Evolutionary conservation across 2,888 invertebrate genomes (phyloP), one percentile per base, ranked within the genome.

Genomic region (Lithosia quadra): DNA sequence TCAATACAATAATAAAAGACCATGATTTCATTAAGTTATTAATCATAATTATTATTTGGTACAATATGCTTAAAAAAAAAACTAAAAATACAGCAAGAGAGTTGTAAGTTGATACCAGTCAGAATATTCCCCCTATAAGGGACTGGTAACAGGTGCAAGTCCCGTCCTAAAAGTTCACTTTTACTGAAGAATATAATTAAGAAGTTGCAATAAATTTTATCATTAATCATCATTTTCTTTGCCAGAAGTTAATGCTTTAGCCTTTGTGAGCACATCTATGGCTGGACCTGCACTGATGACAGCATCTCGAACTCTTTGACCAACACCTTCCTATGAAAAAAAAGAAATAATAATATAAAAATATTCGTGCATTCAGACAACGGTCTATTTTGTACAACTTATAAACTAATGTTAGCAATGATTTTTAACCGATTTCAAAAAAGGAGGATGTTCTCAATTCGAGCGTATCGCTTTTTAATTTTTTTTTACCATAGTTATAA

Each of bases 281-380:
- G 86, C 85, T 18, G 85, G 85, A 1, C 77, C 83, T 5, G 85
- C 85, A 36, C 80, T 85, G 64, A 84, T 84, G 24, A 85, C 73
- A 0, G 85, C 81, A 43, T 87, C 84, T 8, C 87, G 76, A 0
- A 86, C 70, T 21, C 83, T 75, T 65, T 86, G 86, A 0, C 87
- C 87, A 5, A 84, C 63, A 0, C 81, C 79, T 72, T 87, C 88
- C 87, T 88, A 76, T 0, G 76, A 79, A 58, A n/a, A 8, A 59
- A 15, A 11, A n/a, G 21, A 5, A 28, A 36, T 9, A 4, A 39
- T 4, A 1, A n/a, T n/a, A n/a, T n/a, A n/a, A n/a, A n/a, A n/a
- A n/a, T n/a, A n/a, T n/a, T n/a, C n/a, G n/a, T n/a, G n/a, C n/a
- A 43, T 18, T 18, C 18, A 43, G 43, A 18, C 18, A 43, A 43